These are phyloP conservation scores for Propithecus perrieri DNA, from an alignment of 2,797 vertebrate species.

Conservation along the genomic window DNA sequence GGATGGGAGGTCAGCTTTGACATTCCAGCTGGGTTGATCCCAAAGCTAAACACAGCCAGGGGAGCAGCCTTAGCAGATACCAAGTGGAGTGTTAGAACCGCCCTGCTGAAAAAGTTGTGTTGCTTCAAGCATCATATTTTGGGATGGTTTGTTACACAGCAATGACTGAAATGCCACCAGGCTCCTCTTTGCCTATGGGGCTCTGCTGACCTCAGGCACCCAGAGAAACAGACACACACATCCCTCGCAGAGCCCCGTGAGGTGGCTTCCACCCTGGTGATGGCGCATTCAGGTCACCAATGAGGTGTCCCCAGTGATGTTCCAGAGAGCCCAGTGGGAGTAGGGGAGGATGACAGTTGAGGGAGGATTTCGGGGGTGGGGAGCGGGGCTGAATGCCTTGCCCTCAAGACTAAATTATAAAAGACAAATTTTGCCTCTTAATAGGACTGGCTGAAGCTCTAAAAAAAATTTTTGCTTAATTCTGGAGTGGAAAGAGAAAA, in stretches of 20 bases:
- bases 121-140: neutral
- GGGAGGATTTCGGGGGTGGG: neutral
- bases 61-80: neutral
- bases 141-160: neutral
- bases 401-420: neutral
- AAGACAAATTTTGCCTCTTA: neutral
- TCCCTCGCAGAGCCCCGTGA: neutral
- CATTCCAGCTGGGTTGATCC: neutral
- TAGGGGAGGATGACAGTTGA: neutral
- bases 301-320: neutral
- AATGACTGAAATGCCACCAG: neutral
- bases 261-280: rapidly evolving
- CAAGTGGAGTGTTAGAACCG: neutral
- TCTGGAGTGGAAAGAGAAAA: neutral
- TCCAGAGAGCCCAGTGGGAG: neutral
- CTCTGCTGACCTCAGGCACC: neutral
- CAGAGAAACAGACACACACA: neutral
- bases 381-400: neutral
- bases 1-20: neutral
- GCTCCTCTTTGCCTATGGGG: neutral
- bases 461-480: neutral
- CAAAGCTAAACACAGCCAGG: neutral
- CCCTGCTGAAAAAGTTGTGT: neutral
- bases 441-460: neutral
- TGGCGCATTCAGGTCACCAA: neutral